Evolutionary conservation across 2,888 invertebrate species (phyloP), one percentile per base, ranked within the genome.

Genomic region (Lymantria monacha): DNA sequence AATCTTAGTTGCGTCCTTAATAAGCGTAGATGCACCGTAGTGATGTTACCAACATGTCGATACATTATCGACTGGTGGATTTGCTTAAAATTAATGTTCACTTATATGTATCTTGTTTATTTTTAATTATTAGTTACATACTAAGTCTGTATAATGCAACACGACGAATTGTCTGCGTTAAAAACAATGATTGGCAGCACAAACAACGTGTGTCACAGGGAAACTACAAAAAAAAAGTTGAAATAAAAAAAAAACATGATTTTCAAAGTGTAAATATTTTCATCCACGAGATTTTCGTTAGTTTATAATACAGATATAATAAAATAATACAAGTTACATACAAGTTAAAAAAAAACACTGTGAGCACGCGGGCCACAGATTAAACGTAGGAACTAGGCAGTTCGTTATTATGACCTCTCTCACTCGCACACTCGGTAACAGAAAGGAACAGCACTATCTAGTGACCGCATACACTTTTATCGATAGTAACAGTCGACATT

Each of bases 301-400:
- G 22, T 22, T 22, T 22, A 22, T 22, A 22, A 22, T 22, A 22
- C 22, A 22, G 33, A 41, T 14, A 41, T 2, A 41, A 14, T 41
- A 37, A 48, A 44, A 9, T 40, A 40, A 38, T 30, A 31, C 44
- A 48, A 30, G 30, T 14, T 42, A 48, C 31, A 48, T 30, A 48
- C 46, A 60, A 55, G 52, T 52, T 53, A 50, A 41, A 10, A 40
- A 22, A 22, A 22, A 11, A 10, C 37, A 46, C 11, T 33, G 42
- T 40, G 52, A 48, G 41, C 50, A 40, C 43, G 47, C 45, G 48
- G 51, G 12, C 44, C 48, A 57, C 54, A 47, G 49, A 52, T 50
- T 65, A 44, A 55, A 57, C 49, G 54, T 66, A 66, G 66, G 67
- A 66, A 66, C 66, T 63, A 53, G 59, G 57, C 59, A 66, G 59